Evolutionary conservation across 1,140 invertebrate genomes (phyloP).

Genomic region (Delia radicum): DNA sequence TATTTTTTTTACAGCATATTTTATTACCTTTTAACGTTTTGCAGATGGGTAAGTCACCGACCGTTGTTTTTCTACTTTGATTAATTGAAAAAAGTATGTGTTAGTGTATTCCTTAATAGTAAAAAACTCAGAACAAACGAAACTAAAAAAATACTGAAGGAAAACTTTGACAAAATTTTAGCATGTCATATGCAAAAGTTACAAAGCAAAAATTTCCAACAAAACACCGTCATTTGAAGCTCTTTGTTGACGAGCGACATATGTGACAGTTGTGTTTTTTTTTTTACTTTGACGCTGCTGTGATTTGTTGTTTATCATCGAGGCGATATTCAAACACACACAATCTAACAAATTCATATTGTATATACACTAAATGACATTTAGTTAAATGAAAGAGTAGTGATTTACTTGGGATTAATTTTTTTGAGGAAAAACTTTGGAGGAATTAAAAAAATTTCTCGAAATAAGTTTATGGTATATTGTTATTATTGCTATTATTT

Average conservation of each 20-base stretch:
- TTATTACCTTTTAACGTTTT: constrained; percentile 15
- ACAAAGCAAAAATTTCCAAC: constrained; percentile 6
- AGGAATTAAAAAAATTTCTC: no score
- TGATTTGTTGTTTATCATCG: constrained; percentile 15
- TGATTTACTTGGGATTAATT: no score
- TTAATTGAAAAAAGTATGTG: constrained; percentile 17
- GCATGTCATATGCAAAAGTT: constrained; percentile 19
- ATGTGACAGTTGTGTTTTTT: constrained; percentile 1
- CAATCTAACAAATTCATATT: no score
- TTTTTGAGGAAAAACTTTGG: no score
- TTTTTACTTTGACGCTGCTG: constrained; percentile 5
- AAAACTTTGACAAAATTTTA: constrained; percentile 15
- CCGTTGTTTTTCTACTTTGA: constrained; percentile 15
- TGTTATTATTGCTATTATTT: no score
- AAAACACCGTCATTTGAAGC: constrained; percentile 16
- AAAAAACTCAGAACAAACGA: background rate
- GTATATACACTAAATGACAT: no score
- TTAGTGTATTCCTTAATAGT: background rate
- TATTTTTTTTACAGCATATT: constrained; percentile 8
- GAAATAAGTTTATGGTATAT: no score
- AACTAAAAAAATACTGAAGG: background rate
- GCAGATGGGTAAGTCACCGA: constrained; percentile 9
- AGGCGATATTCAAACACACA: background rate
- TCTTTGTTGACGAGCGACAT: constrained; percentile 12
- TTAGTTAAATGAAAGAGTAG: no score